A percentile compares a stretch with the other conserved stretches of the same genome.
These are phyloP conservation scores for Apodemia zela DNA, from an alignment of 2,888 invertebrate species.

Conservation along the genomic window DNA sequence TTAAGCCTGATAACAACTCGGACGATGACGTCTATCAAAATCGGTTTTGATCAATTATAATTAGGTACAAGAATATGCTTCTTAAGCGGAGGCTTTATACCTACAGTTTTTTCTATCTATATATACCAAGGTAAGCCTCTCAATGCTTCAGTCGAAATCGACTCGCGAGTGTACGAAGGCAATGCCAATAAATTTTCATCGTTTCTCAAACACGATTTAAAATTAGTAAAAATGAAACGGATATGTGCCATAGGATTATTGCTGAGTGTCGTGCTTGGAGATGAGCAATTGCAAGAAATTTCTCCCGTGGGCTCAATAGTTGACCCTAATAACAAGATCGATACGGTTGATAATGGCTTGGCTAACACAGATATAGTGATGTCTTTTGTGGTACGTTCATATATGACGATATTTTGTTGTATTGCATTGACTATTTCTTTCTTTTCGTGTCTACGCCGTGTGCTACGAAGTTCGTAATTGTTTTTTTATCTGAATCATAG, in stretches of 20 bases:
- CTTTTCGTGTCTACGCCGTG: neutral
- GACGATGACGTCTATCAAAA: too few species aligned
- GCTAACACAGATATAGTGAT: constrained; percentile 51
- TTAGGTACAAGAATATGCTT: neutral
- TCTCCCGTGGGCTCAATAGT: constrained; percentile 38
- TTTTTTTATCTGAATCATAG: neutral
- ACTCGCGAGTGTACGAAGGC: constrained; percentile 60
- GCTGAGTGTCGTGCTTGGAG: constrained; percentile 36
- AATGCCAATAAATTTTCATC: constrained; percentile 33
- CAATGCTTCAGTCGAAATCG: constrained; percentile 66
- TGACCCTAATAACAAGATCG: constrained; percentile 39
- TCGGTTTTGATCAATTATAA: neutral
- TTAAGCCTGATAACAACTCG: too few species aligned
- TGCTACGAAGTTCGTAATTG: neutral
- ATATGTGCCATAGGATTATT: constrained; percentile 41
- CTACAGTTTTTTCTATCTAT: constrained; percentile 49
- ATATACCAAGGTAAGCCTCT: constrained; percentile 67
- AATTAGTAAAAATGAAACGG: constrained; percentile 38
- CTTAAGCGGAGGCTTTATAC: neutral
- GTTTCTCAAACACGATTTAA: constrained; percentile 27
- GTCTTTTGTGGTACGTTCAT: constrained; percentile 62
- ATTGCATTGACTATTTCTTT: neutral
- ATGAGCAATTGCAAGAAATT: constrained; percentile 33
- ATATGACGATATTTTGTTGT: constrained; percentile 17
- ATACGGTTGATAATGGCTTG: constrained; percentile 39